phyloP scores from a whole-genome alignment of 2,113 vertebrate genomes.

The Mellivora capensis region DNA sequence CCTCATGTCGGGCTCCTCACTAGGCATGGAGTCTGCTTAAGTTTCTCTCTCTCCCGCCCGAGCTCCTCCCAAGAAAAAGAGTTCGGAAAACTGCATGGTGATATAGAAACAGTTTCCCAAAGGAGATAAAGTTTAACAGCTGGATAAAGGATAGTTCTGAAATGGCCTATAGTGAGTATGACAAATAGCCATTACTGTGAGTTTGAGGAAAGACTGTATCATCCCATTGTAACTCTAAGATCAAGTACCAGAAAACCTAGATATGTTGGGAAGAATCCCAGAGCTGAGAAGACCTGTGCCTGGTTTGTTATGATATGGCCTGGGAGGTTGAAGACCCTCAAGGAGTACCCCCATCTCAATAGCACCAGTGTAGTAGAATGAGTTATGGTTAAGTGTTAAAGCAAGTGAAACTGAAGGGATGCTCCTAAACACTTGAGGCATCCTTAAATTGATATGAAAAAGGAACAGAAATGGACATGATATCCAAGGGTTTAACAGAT shows the following conservation, averaged over 20 bases:
- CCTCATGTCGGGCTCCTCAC: neutral
- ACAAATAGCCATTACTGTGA: neutral
- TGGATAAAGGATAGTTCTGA: neutral
- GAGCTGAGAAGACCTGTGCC: neutral
- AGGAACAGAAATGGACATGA: neutral
- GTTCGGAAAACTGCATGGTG: neutral
- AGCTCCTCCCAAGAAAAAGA: neutral
- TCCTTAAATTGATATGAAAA: neutral
- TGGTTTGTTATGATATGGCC: neutral
- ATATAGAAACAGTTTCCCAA: neutral
- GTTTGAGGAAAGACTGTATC: neutral
- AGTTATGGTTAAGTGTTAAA: neutral
- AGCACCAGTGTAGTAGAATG: neutral
- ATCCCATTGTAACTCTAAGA: neutral
- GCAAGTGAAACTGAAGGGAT: neutral
- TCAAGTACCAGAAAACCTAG: neutral
- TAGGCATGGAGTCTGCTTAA: neutral
- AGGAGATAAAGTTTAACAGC: neutral
- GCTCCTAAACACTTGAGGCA: neutral
- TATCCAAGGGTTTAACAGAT: neutral
- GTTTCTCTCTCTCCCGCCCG: neutral
- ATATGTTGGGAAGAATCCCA: neutral
- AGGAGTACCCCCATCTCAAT: neutral
- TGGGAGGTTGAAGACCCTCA: neutral
- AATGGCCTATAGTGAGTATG: neutral